A percentile compares a stretch with the other conserved stretches of the same genome.
Evolutionary conservation across 2,797 vertebrate species (phyloP).

Genomic region (Chloroceryle amazona): DNA sequence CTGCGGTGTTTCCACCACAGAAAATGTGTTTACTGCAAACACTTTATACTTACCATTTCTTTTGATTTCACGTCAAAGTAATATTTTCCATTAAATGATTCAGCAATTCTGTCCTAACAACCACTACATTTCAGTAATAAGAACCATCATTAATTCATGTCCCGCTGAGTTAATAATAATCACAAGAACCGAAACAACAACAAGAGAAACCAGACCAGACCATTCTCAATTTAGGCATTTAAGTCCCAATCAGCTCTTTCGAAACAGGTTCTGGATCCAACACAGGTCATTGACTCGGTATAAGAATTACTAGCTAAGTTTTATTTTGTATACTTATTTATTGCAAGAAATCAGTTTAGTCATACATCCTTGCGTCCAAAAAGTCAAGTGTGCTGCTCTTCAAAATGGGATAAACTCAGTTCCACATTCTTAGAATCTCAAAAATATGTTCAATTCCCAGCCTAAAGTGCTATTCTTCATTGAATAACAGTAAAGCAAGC

Average conservation of each 20-base stretch:
- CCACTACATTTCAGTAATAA: background rate
- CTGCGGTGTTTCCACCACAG: background rate
- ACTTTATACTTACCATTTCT: background rate
- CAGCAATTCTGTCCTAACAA: background rate
- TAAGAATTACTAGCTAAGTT: background rate
- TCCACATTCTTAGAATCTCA: background rate
- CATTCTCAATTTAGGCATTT: accelerated
- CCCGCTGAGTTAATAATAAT: background rate
- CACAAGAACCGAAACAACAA: background rate
- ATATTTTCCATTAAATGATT: background rate
- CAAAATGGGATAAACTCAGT: background rate
- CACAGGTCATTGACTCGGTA: background rate
- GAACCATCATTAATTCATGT: background rate
- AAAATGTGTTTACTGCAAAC: background rate
- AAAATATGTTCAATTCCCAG: background rate
- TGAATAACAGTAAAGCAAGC: background rate
- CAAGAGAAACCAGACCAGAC: background rate
- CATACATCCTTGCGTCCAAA: background rate
- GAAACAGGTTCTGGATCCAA: background rate
- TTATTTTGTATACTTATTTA: background rate
- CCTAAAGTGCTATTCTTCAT: background rate
- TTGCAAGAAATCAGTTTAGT: background rate
- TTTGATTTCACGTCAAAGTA: background rate
- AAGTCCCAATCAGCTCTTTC: background rate
- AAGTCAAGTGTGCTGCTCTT: background rate